Percentiles rank a stretch among this genome's conserved stretches.
Conservation (phyloP, 1,140 invertebrate genomes). For the Zaprionus camerounensis region DNA sequence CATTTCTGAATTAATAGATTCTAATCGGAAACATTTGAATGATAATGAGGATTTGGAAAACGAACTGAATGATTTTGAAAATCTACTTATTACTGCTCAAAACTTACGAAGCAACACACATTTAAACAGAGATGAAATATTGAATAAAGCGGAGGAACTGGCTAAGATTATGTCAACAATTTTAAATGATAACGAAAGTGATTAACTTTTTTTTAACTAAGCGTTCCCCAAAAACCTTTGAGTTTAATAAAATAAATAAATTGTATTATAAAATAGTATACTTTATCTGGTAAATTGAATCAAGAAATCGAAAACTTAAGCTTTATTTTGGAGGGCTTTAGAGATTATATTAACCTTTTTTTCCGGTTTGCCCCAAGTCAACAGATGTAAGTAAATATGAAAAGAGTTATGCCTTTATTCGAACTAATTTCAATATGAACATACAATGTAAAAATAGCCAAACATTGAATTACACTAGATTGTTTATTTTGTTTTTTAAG, state of each 20-base stretch:
- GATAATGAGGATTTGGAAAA: constrained; percentile 50
- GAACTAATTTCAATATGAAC: constrained; percentile 8
- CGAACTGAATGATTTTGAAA: constrained; percentile 65
- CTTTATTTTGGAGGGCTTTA: not conserved
- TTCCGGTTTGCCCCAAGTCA: not conserved
- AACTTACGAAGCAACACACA: constrained; percentile 53
- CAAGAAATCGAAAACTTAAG: not conserved
- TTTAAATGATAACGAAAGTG: constrained; percentile 63
- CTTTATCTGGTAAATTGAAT: not conserved
- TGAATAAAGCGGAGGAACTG: constrained; percentile 58
- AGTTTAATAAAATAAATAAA: not conserved
- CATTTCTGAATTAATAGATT: not conserved
- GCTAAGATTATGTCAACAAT: constrained; percentile 61
- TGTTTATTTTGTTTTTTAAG: constrained; percentile 1
- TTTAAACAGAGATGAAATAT: constrained; percentile 56
- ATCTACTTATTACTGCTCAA: constrained; percentile 59
- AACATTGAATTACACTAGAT: constrained; percentile 3
- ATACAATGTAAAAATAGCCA: constrained; percentile 1
- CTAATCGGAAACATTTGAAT: constrained; percentile 19
- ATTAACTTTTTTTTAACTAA: constrained; percentile 31
- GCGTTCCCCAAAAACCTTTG: not conserved
- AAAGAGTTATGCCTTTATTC: constrained; percentile 9
- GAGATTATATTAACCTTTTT: not conserved
- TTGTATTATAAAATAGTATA: not conserved
- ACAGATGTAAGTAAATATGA: not conserved